phyloP scores from a whole-genome alignment of 2,113 vertebrate genomes.

The Sylvicapra grimmia region DNA sequence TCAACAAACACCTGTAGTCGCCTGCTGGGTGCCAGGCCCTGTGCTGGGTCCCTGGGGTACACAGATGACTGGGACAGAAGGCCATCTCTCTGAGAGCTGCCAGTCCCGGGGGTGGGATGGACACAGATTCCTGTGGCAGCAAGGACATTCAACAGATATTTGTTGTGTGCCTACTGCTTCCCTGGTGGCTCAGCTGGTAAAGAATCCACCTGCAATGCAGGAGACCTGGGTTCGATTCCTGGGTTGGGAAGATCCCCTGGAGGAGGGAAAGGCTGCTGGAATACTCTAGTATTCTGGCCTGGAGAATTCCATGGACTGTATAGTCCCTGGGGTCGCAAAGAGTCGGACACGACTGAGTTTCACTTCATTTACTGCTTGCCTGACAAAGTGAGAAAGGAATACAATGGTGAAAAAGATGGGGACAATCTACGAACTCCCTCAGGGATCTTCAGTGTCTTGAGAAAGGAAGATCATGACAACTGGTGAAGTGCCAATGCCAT shows the following conservation, averaged over 20 bases:
- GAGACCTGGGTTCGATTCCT: background rate
- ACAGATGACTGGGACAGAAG: background rate
- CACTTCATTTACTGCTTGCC: background rate
- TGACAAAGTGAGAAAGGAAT: background rate
- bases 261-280: background rate
- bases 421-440: background rate
- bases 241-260: background rate
- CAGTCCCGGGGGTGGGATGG: background rate
- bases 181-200: background rate
- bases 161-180: background rate
- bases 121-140: background rate
- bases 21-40: background rate
- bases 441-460: background rate
- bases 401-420: background rate
- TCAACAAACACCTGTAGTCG: background rate
- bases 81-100: background rate
- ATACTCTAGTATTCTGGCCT: background rate
- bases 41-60: background rate
- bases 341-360: rapidly evolving
- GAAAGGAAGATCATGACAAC: background rate
- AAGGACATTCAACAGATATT: background rate
- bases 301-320: background rate
- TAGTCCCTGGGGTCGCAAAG: background rate
- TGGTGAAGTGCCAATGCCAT: background rate
- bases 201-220: background rate